These are phyloP conservation scores for Lepidothrix coronata DNA, from an alignment of 2,113 vertebrate species.

Conservation along the genomic window DNA sequence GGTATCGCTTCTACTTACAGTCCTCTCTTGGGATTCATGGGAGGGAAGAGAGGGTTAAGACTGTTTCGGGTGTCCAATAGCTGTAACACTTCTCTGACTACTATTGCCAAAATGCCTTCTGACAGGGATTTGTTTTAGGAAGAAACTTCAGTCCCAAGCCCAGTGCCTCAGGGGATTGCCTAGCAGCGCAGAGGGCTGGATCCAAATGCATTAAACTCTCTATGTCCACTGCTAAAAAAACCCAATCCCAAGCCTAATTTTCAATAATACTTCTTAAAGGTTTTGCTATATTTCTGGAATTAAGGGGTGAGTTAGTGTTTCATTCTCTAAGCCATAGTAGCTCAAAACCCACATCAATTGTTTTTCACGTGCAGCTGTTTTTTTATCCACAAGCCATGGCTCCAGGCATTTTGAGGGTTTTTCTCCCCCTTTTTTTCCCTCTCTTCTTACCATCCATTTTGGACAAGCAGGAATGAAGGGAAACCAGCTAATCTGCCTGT, in stretches of 20 bases:
- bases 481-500: conserved; percentile 67
- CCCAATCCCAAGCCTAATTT: background rate
- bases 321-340: conserved; percentile 20
- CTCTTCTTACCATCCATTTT: conserved; percentile 50
- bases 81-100: background rate
- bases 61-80: background rate
- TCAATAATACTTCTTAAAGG: background rate
- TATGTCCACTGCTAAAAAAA: background rate
- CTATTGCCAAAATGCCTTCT: background rate
- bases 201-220: background rate
- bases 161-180: background rate
- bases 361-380: conserved; percentile 56
- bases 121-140: background rate
- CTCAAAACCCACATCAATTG: conserved; percentile 50
- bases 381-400: conserved; percentile 55
- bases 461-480: conserved; percentile 69
- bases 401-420: conserved; percentile 25
- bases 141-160: background rate
- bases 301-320: background rate
- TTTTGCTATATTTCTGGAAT: background rate
- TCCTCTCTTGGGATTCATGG: background rate
- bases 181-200: background rate
- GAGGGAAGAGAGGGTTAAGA: background rate
- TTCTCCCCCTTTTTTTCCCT: background rate
- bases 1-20: background rate